Evolutionary conservation across 2,797 vertebrate genomes (phyloP).

Genomic region (Lateolabrax maculatus): DNA sequence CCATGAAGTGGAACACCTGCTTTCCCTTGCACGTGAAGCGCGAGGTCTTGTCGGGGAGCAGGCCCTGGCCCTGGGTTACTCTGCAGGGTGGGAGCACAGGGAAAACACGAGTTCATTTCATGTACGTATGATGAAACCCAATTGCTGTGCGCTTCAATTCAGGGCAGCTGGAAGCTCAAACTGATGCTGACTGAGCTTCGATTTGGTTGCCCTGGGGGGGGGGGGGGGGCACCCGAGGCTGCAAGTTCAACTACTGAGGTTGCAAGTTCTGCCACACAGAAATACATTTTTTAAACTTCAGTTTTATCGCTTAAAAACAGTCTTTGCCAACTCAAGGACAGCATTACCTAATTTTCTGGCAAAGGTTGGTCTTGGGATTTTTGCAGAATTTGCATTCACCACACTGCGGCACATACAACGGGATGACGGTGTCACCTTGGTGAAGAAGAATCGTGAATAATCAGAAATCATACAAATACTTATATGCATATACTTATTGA

Average conservation of each 20-base stretch:
- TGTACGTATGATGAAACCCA: slow-evolving; percentile 16
- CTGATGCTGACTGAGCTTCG: slow-evolving; percentile 28
- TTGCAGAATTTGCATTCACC: slow-evolving; percentile 98
- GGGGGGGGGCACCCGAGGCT: slow-evolving; percentile 1
- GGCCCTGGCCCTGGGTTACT: slow-evolving; percentile 94
- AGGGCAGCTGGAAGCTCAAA: slow-evolving; percentile 1
- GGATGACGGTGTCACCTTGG: slow-evolving; percentile 93
- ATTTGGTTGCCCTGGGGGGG: slow-evolving; percentile 11
- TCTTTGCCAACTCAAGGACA: neutral
- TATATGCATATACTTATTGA: no score
- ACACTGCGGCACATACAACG: slow-evolving; percentile 95
- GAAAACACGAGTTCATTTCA: neutral
- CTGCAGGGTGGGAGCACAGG: slow-evolving; percentile 74
- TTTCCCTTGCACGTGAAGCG: slow-evolving; percentile 97
- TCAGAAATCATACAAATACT: neutral
- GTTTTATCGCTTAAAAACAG: neutral
- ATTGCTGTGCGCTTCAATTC: neutral
- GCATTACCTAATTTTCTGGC: slow-evolving; percentile 96
- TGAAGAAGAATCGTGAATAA: slow-evolving; percentile 13
- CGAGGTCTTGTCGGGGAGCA: slow-evolving; percentile 95
- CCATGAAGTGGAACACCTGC: slow-evolving; percentile 96
- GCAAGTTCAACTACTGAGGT: neutral
- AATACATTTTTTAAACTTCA: neutral
- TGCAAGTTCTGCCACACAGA: slow-evolving; percentile 3
- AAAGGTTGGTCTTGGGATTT: slow-evolving; percentile 98